Conservation (phyloP, 2,888 invertebrate genomes). For the Sylvicola cinctus region DNA sequence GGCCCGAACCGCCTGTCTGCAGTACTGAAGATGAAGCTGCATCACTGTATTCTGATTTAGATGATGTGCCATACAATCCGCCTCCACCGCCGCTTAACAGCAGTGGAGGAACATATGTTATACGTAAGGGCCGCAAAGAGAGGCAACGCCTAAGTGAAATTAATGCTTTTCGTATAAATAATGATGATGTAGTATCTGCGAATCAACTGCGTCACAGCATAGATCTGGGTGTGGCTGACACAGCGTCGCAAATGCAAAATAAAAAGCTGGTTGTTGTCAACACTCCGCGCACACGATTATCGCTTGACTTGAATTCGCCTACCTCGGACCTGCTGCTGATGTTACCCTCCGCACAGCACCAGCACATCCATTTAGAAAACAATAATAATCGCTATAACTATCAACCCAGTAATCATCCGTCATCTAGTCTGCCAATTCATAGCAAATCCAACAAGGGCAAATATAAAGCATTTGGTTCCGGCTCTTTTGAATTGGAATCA, state of each 20-base stretch:
- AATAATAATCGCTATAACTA: neutral
- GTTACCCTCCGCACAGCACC: too few relatives aligned
- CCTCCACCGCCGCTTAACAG: too few relatives aligned
- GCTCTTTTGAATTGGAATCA: too few relatives aligned
- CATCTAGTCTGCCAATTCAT: too few relatives aligned
- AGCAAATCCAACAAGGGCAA: too few relatives aligned
- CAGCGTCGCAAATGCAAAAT: too few relatives aligned
- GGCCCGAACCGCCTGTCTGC: conserved; percentile 52
- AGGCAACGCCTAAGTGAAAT: conserved; percentile 39
- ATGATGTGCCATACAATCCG: too few relatives aligned
- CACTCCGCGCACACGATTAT: conserved; percentile 17
- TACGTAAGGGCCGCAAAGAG: conserved; percentile 49
- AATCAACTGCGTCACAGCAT: conserved; percentile 37
- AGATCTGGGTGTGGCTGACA: conserved; percentile 41
- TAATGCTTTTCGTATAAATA: conserved; percentile 28
- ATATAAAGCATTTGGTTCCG: too few relatives aligned
- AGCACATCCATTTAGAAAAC: conserved; percentile 2
- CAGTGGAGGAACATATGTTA: conserved; percentile 76
- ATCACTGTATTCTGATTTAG: conserved; percentile 47
- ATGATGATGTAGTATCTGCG: conserved; percentile 10
- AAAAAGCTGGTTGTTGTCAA: too few relatives aligned
- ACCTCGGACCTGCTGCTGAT: conserved; percentile 12
- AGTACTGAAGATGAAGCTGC: conserved; percentile 44
- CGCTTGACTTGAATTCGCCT: conserved; percentile 16
- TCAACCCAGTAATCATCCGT: too few relatives aligned